Conservation (phyloP, 1,140 invertebrate genomes). For the Harlomillsia oculata region DNA sequence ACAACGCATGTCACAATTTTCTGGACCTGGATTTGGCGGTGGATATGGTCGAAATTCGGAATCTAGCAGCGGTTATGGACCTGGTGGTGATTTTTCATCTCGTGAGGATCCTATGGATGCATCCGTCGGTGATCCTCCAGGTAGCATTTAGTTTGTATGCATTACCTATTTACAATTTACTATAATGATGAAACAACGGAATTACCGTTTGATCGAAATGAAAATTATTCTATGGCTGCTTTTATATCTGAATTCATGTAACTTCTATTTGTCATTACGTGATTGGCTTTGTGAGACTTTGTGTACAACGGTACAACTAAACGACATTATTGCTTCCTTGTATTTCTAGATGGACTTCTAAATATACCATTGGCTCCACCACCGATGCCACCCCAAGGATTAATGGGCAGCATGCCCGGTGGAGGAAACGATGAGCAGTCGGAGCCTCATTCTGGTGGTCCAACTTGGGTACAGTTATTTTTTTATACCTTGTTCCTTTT, state of each 20-base stretch:
- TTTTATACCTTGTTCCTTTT: not conserved
- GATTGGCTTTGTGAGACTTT: not conserved
- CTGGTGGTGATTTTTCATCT: not conserved
- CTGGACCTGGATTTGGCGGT: conserved; percentile 14
- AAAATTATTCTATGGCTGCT: not conserved
- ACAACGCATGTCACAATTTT: conserved; percentile 8
- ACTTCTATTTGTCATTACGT: not conserved
- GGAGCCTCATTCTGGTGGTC: not conserved
- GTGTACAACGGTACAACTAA: not conserved
- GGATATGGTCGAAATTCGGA: conserved; percentile 33
- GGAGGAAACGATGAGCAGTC: not conserved
- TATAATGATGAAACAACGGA: not conserved
- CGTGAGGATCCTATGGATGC: too few relatives aligned
- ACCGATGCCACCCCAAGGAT: conserved; percentile 30
- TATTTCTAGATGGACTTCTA: conserved; percentile 4
- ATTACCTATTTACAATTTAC: not conserved
- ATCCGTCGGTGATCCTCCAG: not conserved
- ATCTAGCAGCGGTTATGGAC: not conserved
- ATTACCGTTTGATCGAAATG: not conserved
- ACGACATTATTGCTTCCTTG: not conserved
- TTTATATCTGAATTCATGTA: not conserved
- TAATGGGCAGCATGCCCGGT: conserved; percentile 27
- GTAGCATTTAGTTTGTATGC: not conserved
- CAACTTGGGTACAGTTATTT: conserved; percentile 29
- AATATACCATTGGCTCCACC: conserved; percentile 32